Evolutionary conservation across 2,113 vertebrate genomes (phyloP).

Genomic region (Bufo bufo): DNA sequence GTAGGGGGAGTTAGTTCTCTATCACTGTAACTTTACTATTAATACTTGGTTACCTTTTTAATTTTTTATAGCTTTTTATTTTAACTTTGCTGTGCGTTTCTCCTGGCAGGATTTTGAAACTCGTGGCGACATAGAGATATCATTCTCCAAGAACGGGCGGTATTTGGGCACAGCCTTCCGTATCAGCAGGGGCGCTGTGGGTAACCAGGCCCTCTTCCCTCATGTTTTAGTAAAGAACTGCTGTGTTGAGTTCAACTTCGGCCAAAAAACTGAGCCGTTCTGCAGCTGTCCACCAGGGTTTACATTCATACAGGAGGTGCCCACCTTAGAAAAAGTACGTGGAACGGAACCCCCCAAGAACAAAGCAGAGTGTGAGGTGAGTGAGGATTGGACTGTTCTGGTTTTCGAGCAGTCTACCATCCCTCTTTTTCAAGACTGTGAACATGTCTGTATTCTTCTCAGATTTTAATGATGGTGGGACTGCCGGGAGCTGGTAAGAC

Average conservation of each 20-base stretch:
- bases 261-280: conserved; percentile 79
- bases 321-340: conserved; percentile 75
- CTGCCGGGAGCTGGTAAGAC: conserved; percentile 89
- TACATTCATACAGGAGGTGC: conserved; percentile 82
- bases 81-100: neutral
- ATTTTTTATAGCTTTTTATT: neutral
- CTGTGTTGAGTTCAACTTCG: conserved; percentile 90
- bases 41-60: too few relatives aligned
- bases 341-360: conserved; percentile 81
- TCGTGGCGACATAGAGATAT: conserved; percentile 80
- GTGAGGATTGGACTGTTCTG: conserved; percentile 8
- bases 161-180: conserved; percentile 80
- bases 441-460: neutral
- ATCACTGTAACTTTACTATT: too few relatives aligned
- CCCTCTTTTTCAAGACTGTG: neutral
- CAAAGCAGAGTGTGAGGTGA: conserved; percentile 89
- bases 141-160: conserved; percentile 86
- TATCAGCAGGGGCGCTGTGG: conserved; percentile 75
- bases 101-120: conserved; percentile 82
- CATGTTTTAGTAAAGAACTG: conserved; percentile 92
- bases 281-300: conserved; percentile 80
- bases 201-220: conserved; percentile 82
- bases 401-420: too few relatives aligned
- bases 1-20: too few relatives aligned
- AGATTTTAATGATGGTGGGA: conserved; percentile 95